Percentiles rank a stretch among this genome's conserved stretches.
Evolutionary conservation across 2,888 invertebrate genomes (phyloP).

Genomic region (Beris chalybata): DNA sequence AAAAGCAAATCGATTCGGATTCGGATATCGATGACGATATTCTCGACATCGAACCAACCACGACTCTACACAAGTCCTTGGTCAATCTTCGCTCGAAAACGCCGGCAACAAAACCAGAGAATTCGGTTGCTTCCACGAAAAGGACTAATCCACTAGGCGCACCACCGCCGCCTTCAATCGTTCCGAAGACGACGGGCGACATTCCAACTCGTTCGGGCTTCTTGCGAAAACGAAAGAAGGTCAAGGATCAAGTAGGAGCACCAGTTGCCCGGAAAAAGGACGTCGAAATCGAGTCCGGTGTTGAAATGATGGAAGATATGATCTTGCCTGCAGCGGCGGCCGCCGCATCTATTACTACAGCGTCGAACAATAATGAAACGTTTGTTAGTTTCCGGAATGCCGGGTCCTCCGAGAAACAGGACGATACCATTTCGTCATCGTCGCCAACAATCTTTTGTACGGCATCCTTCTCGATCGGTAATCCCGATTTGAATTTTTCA

Average conservation of each 20-base stretch:
- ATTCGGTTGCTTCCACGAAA: neutral
- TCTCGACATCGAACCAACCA: conserved; percentile 5
- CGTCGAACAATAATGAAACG: too few relatives aligned
- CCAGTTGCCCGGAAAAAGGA: conserved; percentile 42
- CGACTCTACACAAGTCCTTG: neutral
- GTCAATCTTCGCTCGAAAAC: conserved; percentile 17
- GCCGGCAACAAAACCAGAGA: too few relatives aligned
- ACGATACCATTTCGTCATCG: too few relatives aligned
- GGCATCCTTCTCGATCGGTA: too few relatives aligned
- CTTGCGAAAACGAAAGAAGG: conserved; percentile 46
- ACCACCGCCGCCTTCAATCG: neutral
- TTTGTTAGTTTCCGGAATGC: too few relatives aligned
- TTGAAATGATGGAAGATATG: conserved; percentile 56
- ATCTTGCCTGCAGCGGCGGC: conserved; percentile 34
- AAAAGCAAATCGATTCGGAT: conserved; percentile 3
- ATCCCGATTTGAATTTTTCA: too few relatives aligned
- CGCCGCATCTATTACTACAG: too few relatives aligned
- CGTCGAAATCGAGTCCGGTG: conserved; percentile 53
- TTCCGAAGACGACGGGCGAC: neutral
- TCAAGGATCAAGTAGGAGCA: conserved; percentile 17
- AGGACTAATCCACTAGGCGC: neutral
- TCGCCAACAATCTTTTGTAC: too few relatives aligned
- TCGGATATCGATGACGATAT: conserved; percentile 18
- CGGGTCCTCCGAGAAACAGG: too few relatives aligned
- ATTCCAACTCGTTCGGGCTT: conserved; percentile 44